Percentiles rank a stretch among this genome's conserved stretches.
These are phyloP conservation scores for Sciurus niger DNA, from an alignment of 2,113 vertebrate species.

Conservation along the genomic window DNA sequence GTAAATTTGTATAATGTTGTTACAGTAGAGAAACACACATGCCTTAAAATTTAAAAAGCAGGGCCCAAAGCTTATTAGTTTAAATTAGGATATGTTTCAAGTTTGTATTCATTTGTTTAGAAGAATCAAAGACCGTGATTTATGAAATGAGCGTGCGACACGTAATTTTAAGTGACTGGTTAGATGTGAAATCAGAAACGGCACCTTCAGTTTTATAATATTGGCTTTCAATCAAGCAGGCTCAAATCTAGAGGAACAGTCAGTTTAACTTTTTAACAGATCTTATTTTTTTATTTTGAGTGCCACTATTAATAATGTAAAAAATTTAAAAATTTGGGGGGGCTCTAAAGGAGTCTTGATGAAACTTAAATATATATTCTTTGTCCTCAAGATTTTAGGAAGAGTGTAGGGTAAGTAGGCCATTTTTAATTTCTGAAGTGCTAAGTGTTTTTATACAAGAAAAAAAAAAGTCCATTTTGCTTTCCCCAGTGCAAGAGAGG, in stretches of 20 bases:
- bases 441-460: slow-evolving; percentile 85
- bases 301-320: slow-evolving; percentile 84
- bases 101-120: slow-evolving; percentile 86
- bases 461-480: slow-evolving; percentile 81
- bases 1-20: slow-evolving; percentile 89
- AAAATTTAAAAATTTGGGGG: slow-evolving; percentile 79
- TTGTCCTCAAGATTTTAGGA: slow-evolving; percentile 84
- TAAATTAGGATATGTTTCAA: slow-evolving; percentile 87
- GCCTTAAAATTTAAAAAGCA: slow-evolving; percentile 92
- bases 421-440: slow-evolving; percentile 80
- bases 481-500: slow-evolving; percentile 77
- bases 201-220: slow-evolving; percentile 83
- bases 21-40: slow-evolving; percentile 91
- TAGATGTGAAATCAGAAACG: slow-evolving; percentile 79
- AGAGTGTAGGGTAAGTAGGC: slow-evolving; percentile 76
- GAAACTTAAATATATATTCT: slow-evolving; percentile 82
- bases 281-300: slow-evolving; percentile 91
- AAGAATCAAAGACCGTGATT: slow-evolving; percentile 81
- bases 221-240: slow-evolving; percentile 84
- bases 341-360: slow-evolving; percentile 80
- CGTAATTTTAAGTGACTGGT: slow-evolving; percentile 61
- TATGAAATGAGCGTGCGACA: slow-evolving; percentile 72
- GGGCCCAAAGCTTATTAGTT: slow-evolving; percentile 90
- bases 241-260: slow-evolving; percentile 82
- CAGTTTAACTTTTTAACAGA: slow-evolving; percentile 89